Conservation (phyloP, 1,140 invertebrate species). For the Penaeus vannamei region DNA sequence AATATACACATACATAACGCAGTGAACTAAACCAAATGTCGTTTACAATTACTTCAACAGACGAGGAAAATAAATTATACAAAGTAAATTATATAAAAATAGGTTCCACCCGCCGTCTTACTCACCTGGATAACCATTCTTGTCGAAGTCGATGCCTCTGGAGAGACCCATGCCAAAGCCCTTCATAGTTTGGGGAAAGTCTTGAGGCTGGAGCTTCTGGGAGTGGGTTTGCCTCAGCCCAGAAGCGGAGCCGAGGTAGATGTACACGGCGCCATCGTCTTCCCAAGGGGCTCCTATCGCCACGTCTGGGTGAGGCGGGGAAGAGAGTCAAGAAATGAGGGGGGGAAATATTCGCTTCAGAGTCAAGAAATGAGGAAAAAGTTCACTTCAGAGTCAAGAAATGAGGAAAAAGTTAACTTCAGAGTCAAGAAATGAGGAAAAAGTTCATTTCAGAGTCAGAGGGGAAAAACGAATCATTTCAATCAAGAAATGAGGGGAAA, state of each 20-base stretch:
- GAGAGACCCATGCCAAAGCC: slow-evolving; percentile 71
- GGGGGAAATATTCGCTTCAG: no score
- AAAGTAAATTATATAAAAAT: no score
- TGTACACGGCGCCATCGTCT: slow-evolving; percentile 74
- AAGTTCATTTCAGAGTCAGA: no score
- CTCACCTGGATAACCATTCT: slow-evolving; percentile 72
- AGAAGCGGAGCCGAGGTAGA: slow-evolving; percentile 73
- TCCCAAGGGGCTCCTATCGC: slow-evolving; percentile 76
- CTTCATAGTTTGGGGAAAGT: slow-evolving; percentile 50
- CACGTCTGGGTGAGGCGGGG: slow-evolving; percentile 70
- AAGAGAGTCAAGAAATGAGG: background rate
- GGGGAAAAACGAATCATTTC: background rate
- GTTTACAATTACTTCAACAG: background rate
- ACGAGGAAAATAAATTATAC: background rate
- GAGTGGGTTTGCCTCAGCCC: slow-evolving; percentile 66
- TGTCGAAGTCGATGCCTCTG: slow-evolving; percentile 70
- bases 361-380: no score
- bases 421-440: no score
- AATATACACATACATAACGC: no score
- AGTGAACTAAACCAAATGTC: background rate
- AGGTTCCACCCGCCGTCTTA: background rate
- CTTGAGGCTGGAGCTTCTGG: slow-evolving; percentile 62
- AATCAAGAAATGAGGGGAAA: no score
- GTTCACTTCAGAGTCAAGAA: no score
- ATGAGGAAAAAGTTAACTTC: no score